A percentile compares a stretch with the other conserved stretches of the same genome.
These are phyloP conservation scores for Sebastes iracundus DNA, from an alignment of 2,797 vertebrate species.

Conservation along the genomic window DNA sequence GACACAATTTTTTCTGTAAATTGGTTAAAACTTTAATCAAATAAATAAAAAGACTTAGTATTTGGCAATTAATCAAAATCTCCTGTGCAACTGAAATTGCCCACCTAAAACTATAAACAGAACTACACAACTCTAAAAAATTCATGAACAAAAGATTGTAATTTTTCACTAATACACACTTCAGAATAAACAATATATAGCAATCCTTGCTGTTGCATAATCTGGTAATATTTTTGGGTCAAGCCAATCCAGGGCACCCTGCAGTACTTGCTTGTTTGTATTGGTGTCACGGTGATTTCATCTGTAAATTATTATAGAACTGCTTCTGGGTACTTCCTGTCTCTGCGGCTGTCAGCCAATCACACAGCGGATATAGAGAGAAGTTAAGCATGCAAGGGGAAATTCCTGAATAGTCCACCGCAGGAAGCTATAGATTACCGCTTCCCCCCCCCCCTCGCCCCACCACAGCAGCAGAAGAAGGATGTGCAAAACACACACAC, in stretches of 20 bases:
- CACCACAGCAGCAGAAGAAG: constrained; percentile 65
- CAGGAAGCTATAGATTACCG: constrained; percentile 77
- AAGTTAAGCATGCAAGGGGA: constrained; percentile 81
- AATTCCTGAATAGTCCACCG: constrained; percentile 84
- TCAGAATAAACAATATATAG: constrained; percentile 15
- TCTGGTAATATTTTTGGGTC: constrained; percentile 42
- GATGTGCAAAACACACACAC: constrained; percentile 44
- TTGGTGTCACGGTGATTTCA: constrained; percentile 74
- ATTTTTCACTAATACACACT: not conserved
- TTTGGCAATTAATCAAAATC: not conserved
- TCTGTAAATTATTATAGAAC: constrained; percentile 73
- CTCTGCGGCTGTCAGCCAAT: constrained; percentile 72
- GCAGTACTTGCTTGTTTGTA: constrained; percentile 34
- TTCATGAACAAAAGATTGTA: not conserved
- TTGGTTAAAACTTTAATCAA: not conserved
- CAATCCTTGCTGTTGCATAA: constrained; percentile 42
- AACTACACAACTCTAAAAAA: not conserved
- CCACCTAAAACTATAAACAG: not conserved
- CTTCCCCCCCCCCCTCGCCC: constrained; percentile 27
- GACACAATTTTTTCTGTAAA: not conserved
- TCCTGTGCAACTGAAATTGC: not conserved
- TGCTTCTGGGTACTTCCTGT: constrained; percentile 79
- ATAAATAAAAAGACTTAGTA: not conserved
- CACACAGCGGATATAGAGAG: constrained; percentile 72
- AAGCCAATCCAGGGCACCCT: constrained; percentile 43